Evolutionary conservation across 2,888 invertebrate genomes (phyloP), one percentile per base, ranked within the genome.

Genomic region (Diabrotica balteata): DNA sequence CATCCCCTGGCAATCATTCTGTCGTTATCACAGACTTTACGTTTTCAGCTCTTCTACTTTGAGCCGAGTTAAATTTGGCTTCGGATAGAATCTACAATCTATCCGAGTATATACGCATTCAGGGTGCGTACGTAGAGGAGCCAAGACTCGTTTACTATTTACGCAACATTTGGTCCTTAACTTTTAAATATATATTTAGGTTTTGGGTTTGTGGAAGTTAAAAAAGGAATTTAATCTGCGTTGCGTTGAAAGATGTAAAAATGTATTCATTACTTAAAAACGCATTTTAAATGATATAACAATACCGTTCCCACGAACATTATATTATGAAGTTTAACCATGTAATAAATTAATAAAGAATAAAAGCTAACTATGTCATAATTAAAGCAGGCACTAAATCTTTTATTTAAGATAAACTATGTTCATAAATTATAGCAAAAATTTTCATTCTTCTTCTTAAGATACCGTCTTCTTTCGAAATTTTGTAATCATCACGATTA

Each of bases 1-100:
- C 76, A 77, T 77, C 77, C 75, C 77, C 54, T 71, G 75, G 77
- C 76, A 78, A 78, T 78, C 78, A 76, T 75, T 75, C 72, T 69
- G 76, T 76, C 77, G 77, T 78, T 78, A 78, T 77, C 77, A 72
- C 73, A 55, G 70, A 73, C 72, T 76, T 75, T 73, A 69, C 72
- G 69, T 75, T 73, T 75, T 69, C 66, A 68, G 73, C 73, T 70
- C 72, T 73, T 68, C 52, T 64, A 70, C 70, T 70, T 72, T 69
- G 68, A 72, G 68, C 62, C 63, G 54, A 70, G 67, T 71, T 72
- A 62, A 69, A 72, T 73, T 70, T 65, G 71, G 66, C 71, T 61
- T 47, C 52, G 68, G 67, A 69, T 68, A 66, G 62, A 70, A 69
- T 72, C 67, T 63, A 73, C 70, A 59, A 63, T 53, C 49, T 55